Evolutionary conservation across 2,113 vertebrate species (phyloP), one percentile per base, ranked within the genome.

Genomic region (Synchiropus splendidus): DNA sequence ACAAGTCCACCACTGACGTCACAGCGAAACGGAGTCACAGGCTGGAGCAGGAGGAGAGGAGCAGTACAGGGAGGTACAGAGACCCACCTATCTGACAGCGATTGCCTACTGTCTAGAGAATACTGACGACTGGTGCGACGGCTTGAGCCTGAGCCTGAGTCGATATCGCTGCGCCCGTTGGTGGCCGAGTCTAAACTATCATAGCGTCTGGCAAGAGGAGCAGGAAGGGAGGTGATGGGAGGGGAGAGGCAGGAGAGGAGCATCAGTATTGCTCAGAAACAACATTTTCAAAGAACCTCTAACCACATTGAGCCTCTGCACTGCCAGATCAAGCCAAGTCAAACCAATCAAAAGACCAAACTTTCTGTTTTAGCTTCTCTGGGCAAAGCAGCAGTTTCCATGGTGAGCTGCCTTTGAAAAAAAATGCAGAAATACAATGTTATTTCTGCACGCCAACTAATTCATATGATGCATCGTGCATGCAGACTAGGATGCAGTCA

Each of bases 121-220:
- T 86, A 88, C 84, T 89, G 89, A 81, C 81, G 85, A 84, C 86
- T 90, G 85, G 89, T 89, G 77, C 77, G 88, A 77, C 79, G 85
- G 86, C 88, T 88, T 47, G 89, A 90, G 74, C 86, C 89, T 35
- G 92, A 92, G 79, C 86, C 90, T 77, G 89, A 90, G 85, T 91
- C 90, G 72, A 85, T 85, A 83, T 91, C 89, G 57, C 91, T 88
- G 85, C 80, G 88, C 53, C 88, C 89, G 64, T 88, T 89, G 83
- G 90, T 80, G 85, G 90, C 90, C 67, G 89, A 91, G 71, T 95
- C 90, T 87, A 92, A 85, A 64, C 92, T 95, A 95, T 88, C 89
- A 80, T 86, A 89, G 87, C 70, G 87, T 87, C 89, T 89, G 86
- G 83, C 43, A 66, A 31, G 63, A 84, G 85, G 80, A 75, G 74